phyloP scores from a whole-genome alignment of 2,797 vertebrate genomes.

The Urophycis tenuis region DNA sequence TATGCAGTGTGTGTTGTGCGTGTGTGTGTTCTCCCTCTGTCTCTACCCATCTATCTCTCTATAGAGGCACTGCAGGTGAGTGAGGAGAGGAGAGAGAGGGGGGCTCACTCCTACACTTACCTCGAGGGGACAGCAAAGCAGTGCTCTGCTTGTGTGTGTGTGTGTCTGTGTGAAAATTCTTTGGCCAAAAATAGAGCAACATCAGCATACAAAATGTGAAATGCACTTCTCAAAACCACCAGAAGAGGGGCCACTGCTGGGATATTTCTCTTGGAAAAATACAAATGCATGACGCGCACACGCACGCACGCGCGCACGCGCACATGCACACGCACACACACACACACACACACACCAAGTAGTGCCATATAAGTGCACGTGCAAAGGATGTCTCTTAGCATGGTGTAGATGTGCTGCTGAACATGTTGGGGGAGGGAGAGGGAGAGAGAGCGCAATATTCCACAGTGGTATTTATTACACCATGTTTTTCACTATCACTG shows the following conservation, averaged over 20 bases:
- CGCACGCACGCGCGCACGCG: conserved; percentile 3
- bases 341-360: conserved; percentile 7
- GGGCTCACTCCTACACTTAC: conserved; percentile 45
- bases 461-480: background rate
- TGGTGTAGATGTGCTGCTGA: background rate
- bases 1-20: conserved; percentile 54
- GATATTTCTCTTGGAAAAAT: conserved; percentile 55
- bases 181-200: conserved; percentile 47
- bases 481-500: background rate
- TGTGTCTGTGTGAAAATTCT: conserved; percentile 9
- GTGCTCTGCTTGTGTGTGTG: background rate
- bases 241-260: conserved; percentile 32
- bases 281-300: conserved; percentile 14
- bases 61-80: conserved; percentile 42
- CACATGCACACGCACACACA: no score
- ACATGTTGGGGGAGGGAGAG: background rate
- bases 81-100: conserved; percentile 24
- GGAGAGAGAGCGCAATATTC: no score
- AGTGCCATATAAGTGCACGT: conserved; percentile 18
- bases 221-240: conserved; percentile 46
- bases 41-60: conserved; percentile 27
- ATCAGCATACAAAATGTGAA: conserved; percentile 52
- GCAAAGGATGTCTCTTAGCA: background rate
- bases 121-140: conserved; percentile 46
- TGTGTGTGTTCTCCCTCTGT: conserved; percentile 46